A percentile compares a stretch with the other conserved stretches of the same genome.
These are phyloP conservation scores for Grapholita molesta DNA, from an alignment of 1,140 invertebrate genomes.

Conservation along the genomic window DNA sequence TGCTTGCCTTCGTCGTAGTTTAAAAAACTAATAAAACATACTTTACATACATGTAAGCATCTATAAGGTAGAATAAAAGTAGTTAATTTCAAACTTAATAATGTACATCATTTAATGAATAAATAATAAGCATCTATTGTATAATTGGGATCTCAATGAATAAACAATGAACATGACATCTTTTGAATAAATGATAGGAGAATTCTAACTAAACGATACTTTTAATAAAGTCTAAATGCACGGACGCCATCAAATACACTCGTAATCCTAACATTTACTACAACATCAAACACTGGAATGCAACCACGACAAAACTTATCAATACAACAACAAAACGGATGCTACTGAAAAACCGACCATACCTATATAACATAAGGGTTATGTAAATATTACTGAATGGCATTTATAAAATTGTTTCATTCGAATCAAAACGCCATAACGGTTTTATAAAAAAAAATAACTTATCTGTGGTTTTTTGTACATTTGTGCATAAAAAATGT, in stretches of 20 bases:
- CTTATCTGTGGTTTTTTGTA: not conserved
- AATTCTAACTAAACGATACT: too few relatives aligned
- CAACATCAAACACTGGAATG: not conserved
- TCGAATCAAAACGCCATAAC: conserved; percentile 6
- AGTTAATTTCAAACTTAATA: too few relatives aligned
- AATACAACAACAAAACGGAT: not conserved
- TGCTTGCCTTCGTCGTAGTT: too few relatives aligned
- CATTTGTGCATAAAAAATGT: not conserved
- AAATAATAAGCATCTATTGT: too few relatives aligned
- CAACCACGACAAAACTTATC: not conserved
- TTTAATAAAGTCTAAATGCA: not conserved
- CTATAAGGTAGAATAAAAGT: too few relatives aligned
- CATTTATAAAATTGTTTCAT: not conserved
- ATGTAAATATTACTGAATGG: not conserved
- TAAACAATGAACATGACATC: too few relatives aligned
- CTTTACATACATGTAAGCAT: too few relatives aligned
- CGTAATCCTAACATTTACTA: not conserved
- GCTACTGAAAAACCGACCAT: not conserved
- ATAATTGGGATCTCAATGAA: too few relatives aligned
- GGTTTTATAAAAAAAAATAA: not conserved
- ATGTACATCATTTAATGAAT: too few relatives aligned
- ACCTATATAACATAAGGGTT: not conserved
- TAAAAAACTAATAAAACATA: too few relatives aligned
- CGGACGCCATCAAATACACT: not conserved
- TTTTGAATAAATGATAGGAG: too few relatives aligned